phyloP scores from a whole-genome alignment of 2,797 vertebrate species.

The Lepilemur ruficaudatus region DNA sequence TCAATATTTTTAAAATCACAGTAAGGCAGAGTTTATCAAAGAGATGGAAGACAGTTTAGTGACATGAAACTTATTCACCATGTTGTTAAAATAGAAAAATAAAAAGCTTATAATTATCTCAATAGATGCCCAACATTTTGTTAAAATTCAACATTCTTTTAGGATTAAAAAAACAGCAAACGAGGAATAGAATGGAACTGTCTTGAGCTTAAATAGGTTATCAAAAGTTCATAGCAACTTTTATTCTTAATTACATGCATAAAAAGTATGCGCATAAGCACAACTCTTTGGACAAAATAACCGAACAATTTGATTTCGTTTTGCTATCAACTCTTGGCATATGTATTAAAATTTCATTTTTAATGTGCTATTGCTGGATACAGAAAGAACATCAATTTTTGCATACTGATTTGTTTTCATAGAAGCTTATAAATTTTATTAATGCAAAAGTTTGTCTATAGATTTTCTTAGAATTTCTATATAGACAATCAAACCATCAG shows the following conservation, averaged over 20 bases:
- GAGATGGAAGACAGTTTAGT: constrained; percentile 15
- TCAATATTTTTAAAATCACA: constrained; percentile 44
- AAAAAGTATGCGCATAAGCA: background rate
- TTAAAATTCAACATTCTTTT: constrained; percentile 49
- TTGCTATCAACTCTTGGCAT: background rate
- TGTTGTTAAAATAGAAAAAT: constrained; percentile 24
- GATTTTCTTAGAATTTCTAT: background rate
- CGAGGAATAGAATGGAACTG: background rate
- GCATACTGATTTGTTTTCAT: background rate
- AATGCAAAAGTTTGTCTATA: background rate
- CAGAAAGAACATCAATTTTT: background rate
- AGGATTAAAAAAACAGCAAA: constrained; percentile 44
- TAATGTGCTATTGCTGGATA: background rate
- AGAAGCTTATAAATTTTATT: background rate
- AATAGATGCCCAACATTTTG: constrained; percentile 10
- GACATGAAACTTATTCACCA: background rate
- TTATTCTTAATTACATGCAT: constrained; percentile 21
- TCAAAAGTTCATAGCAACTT: constrained; percentile 19
- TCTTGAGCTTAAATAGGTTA: constrained; percentile 26
- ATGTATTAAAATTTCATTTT: constrained; percentile 40
- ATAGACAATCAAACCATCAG: background rate
- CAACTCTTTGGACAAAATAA: background rate
- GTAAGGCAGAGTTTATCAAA: constrained; percentile 43
- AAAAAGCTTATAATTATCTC: constrained; percentile 26
- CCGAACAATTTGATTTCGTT: constrained; percentile 24